These are phyloP conservation scores for Dendrolimus punctatus DNA, from an alignment of 1,140 invertebrate species.

Conservation along the genomic window DNA sequence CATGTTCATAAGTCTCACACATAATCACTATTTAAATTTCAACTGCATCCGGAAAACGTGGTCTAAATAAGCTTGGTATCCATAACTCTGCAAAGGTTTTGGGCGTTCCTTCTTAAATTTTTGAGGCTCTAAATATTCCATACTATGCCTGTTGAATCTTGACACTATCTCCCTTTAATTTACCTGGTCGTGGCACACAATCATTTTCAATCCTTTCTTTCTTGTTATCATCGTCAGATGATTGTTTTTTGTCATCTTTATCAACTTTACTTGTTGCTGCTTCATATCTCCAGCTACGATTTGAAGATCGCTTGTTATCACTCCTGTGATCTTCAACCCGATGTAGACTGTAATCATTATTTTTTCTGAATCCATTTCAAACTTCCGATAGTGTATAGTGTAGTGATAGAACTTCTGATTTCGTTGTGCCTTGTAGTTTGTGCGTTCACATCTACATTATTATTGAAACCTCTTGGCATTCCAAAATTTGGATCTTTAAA, in stretches of 20 bases:
- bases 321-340: constrained; percentile 10
- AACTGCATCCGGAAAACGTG: constrained; percentile 66
- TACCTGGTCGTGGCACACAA: constrained; percentile 49
- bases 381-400: constrained; percentile 35
- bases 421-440: constrained; percentile 31
- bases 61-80: constrained; percentile 61
- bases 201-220: constrained; percentile 22
- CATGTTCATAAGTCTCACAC: constrained; percentile 11
- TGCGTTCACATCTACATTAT: constrained; percentile 27
- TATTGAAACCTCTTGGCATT: constrained; percentile 28
- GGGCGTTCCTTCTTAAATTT: constrained; percentile 45
- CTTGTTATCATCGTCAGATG: constrained; percentile 18
- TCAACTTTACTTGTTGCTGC: constrained; percentile 25
- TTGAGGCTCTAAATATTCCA: constrained; percentile 24
- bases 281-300: constrained; percentile 24
- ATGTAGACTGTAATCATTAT: not conserved
- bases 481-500: constrained; percentile 53
- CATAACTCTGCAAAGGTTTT: constrained; percentile 62
- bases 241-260: constrained; percentile 31
- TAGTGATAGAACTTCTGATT: constrained; percentile 34
- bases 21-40: constrained; percentile 49
- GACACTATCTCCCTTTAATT: constrained; percentile 63
- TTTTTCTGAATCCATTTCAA: constrained; percentile 20
- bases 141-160: constrained; percentile 48
- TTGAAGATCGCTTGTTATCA: constrained; percentile 26